Evolutionary conservation across 2,888 invertebrate genomes (phyloP), one percentile per base, ranked within the genome.

Genomic region (Agriopis marginaria): DNA sequence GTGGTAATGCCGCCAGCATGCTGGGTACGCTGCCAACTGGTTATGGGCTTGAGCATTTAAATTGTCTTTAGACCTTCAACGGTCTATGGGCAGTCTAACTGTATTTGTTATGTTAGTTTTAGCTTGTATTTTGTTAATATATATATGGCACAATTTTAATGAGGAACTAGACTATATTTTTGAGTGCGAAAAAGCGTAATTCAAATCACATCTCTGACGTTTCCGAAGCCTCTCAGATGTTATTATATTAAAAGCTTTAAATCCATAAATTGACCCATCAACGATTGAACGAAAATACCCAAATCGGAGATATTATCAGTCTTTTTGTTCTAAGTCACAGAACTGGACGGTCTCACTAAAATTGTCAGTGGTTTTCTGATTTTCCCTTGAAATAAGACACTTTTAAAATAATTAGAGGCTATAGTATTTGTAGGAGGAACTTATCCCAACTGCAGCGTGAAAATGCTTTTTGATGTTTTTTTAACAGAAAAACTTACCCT

Each of bases 251-350:
- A 59, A 59, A 59, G 66, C 59, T 40, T 66, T 47, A 59, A 66
- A 47, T 66, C 12, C 47, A 42, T 45, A 50, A 60, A 40, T 40
- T 54, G 45, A 14, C 39, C 32, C 32, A 40, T 45, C 12, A 47
- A 47, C 14, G 17, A 40, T 12, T 53, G 32, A 53, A 47, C 53
- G 44, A 66, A 23, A 12, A 45, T 44, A 59, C 45, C 42, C 45
- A 44, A 53, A 56, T 64, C 50, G 53, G 32, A 47, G 47, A 45
- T 53, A 53, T 53, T 65, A 23, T 58, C 58, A 59, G 11, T 53
- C 45, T 59, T 40, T 60, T 60, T 66, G 66, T 60, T 66, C 59
- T 8, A 40, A 32, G 10, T 39, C 53, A 59, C 44, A 60, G 59
- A 60, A 60, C 53, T 60, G 53, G 7, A 58, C 58, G 7, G 45